Conservation (phyloP, 1,140 invertebrate species). For the Brachionus sp. region DNA sequence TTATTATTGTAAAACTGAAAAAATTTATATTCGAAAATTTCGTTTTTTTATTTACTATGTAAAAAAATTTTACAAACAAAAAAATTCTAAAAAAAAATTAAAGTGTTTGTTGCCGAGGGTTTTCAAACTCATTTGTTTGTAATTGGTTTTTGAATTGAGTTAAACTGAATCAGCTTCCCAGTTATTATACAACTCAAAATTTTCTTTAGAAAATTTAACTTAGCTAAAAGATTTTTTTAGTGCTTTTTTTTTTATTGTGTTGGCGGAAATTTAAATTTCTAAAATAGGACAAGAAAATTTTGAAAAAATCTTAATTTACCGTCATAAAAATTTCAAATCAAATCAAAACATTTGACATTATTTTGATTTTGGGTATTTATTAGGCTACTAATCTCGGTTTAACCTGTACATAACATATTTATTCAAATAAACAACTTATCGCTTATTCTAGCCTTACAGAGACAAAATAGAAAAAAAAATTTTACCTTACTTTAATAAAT, state of each 20-base stretch:
- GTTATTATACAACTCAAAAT: not conserved
- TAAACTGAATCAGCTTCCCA: not conserved
- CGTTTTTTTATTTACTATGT: not conserved
- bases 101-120: not conserved
- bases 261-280: not conserved
- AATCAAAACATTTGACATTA: constrained; percentile 4
- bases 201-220: not conserved
- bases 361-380: not conserved
- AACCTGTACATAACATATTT: not conserved
- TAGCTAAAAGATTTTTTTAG: not conserved
- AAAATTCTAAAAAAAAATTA: not conserved
- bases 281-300: not conserved
- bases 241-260: not conserved
- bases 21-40: not conserved
- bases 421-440: not conserved
- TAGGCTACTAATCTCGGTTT: not conserved
- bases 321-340: not conserved
- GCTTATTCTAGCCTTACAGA: not conserved
- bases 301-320: not conserved
- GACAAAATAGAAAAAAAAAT: not conserved
- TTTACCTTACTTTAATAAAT: not conserved
- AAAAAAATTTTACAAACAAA: not conserved
- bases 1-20: constrained; percentile 40
- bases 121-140: not conserved
- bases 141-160: not conserved